Conservation (phyloP, 2,888 invertebrate species). For the Drosophila pseudotalamancana region DNA sequence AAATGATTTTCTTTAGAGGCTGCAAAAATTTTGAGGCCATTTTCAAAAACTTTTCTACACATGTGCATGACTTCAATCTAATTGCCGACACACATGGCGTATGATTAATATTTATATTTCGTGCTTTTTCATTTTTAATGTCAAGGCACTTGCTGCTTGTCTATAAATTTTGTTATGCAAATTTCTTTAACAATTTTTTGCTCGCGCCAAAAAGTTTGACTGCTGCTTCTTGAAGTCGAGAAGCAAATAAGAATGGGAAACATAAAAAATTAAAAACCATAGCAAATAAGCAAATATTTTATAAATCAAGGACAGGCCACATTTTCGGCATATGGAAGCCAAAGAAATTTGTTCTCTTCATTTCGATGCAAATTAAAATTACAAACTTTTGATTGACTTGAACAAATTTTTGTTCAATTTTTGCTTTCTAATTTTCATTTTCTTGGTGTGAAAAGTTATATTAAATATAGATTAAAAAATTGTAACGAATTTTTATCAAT, state of each 20-base stretch:
- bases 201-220: slow-evolving; percentile 28
- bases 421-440: neutral
- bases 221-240: slow-evolving; percentile 4
- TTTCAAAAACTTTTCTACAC: slow-evolving; percentile 24
- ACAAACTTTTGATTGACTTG: slow-evolving; percentile 61
- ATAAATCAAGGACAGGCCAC: slow-evolving; percentile 24
- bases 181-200: slow-evolving; percentile 24
- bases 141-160: slow-evolving; percentile 30
- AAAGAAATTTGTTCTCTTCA: slow-evolving; percentile 39
- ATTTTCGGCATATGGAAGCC: slow-evolving; percentile 8
- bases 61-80: slow-evolving; percentile 33
- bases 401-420: slow-evolving; percentile 12
- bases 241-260: neutral
- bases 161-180: slow-evolving; percentile 68
- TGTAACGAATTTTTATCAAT: no score
- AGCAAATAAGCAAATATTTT: slow-evolving; percentile 27
- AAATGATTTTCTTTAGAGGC: neutral
- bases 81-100: slow-evolving; percentile 64
- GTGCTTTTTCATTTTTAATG: slow-evolving; percentile 66
- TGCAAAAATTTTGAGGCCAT: neutral
- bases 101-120: slow-evolving; percentile 71
- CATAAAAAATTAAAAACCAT: neutral
- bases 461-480: no score
- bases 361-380: slow-evolving; percentile 69
- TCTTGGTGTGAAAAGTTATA: slow-evolving; percentile 19